Evolutionary conservation across 2,797 vertebrate genomes (phyloP).

Genomic region (Clamator glandarius): DNA sequence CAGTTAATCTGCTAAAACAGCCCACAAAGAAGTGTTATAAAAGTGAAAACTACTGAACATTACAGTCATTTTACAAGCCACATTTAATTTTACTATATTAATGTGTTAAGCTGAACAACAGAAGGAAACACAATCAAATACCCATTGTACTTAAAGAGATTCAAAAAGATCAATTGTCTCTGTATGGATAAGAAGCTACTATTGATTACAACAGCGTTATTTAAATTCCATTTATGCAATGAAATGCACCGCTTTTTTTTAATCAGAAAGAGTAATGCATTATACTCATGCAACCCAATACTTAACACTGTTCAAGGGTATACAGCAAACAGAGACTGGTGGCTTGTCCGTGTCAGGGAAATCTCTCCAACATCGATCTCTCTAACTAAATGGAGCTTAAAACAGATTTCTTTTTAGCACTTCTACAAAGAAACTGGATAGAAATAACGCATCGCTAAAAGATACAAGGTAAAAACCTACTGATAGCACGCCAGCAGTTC

Average conservation of each 20-base stretch:
- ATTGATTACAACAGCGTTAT: slow-evolving; percentile 56
- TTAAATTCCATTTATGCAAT: slow-evolving; percentile 51
- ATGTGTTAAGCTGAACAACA: neutral
- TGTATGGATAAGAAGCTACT: slow-evolving; percentile 24
- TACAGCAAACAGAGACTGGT: neutral
- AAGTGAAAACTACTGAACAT: neutral
- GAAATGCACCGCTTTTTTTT: slow-evolving; percentile 10
- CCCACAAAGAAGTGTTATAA: neutral
- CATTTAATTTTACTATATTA: slow-evolving; percentile 47
- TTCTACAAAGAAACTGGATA: neutral
- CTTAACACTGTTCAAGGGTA: neutral
- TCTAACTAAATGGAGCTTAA: neutral
- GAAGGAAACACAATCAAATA: slow-evolving; percentile 47
- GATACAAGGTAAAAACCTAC: neutral
- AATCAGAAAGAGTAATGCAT: neutral
- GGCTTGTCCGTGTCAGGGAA: neutral
- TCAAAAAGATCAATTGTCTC: slow-evolving; percentile 56
- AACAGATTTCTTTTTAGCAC: neutral
- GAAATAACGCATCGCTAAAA: neutral
- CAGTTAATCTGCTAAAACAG: slow-evolving; percentile 2
- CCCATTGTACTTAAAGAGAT: slow-evolving; percentile 34
- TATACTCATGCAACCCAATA: neutral
- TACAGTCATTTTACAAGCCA: slow-evolving; percentile 27
- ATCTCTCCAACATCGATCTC: neutral
- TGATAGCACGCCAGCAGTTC: neutral